Evolutionary conservation across 2,797 vertebrate species (phyloP).

Genomic region (Chromobotia macracanthus): DNA sequence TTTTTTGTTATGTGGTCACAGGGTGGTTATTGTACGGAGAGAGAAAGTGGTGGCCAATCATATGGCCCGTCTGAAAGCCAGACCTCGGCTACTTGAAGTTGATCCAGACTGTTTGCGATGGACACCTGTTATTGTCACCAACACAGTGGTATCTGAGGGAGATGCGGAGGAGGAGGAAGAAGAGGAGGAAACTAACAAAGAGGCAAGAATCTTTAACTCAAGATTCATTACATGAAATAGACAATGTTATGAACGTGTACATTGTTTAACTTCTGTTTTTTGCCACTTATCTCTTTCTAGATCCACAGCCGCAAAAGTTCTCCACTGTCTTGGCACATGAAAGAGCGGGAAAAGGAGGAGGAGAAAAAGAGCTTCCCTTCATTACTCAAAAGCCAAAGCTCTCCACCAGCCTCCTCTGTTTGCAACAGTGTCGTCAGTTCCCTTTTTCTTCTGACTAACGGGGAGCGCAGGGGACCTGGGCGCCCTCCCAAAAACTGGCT

Average conservation of each 20-base stretch:
- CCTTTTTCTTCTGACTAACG: constrained; percentile 71
- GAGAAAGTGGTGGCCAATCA: constrained; percentile 92
- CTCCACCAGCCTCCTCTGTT: constrained; percentile 67
- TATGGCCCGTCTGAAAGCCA: constrained; percentile 87
- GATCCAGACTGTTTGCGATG: constrained; percentile 96
- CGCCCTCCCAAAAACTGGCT: constrained; percentile 82
- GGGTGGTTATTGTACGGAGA: constrained; percentile 90
- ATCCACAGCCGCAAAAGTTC: constrained; percentile 72
- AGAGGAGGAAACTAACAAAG: constrained; percentile 68
- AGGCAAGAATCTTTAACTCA: constrained; percentile 13
- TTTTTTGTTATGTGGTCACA: constrained; percentile 58
- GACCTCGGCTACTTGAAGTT: constrained; percentile 90
- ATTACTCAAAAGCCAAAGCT: constrained; percentile 75
- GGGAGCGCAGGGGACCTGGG: constrained; percentile 77
- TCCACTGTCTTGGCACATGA: constrained; percentile 74
- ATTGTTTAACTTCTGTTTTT: background rate
- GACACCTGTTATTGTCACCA: constrained; percentile 96
- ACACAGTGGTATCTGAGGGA: constrained; percentile 93
- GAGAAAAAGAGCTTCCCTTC: constrained; percentile 76
- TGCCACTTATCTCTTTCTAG: constrained; percentile 55
- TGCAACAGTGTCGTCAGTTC: constrained; percentile 64
- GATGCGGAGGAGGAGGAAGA: constrained; percentile 88
- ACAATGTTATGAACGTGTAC: background rate
- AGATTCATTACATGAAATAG: background rate
- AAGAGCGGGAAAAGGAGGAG: constrained; percentile 66